These are phyloP conservation scores for Passer montanus DNA, from an alignment of 2,113 vertebrate genomes.

Conservation along the genomic window DNA sequence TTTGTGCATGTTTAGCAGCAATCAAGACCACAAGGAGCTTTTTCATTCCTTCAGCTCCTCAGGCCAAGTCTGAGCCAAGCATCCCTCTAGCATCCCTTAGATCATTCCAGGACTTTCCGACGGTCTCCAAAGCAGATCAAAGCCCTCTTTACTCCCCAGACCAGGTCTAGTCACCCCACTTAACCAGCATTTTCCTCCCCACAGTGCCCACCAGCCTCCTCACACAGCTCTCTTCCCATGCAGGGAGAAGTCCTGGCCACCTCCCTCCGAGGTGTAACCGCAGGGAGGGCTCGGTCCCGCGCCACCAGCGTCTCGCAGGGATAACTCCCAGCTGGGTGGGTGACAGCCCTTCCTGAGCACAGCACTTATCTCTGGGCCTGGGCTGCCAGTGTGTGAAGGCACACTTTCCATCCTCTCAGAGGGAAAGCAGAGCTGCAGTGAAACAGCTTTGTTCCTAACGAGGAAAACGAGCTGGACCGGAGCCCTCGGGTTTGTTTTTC, in stretches of 20 bases:
- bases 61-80: neutral
- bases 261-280: neutral
- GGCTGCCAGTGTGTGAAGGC: constrained; percentile 32
- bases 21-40: neutral
- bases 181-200: neutral
- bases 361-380: constrained; percentile 57
- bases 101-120: neutral
- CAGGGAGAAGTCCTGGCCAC: neutral
- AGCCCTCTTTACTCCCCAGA: neutral
- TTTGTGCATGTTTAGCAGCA: neutral
- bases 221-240: neutral
- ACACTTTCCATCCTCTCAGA: constrained; percentile 70
- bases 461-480: neutral
- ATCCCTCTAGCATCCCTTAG: neutral
- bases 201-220: neutral
- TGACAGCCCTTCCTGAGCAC: constrained; percentile 65
- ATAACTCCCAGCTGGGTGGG: constrained; percentile 30
- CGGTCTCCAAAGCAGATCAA: neutral
- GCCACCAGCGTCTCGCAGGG: neutral
- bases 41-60: constrained; percentile 27
- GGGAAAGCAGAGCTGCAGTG: neutral
- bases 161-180: neutral
- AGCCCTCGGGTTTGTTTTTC: constrained; percentile 7
- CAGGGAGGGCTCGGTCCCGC: neutral
- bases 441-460: neutral